These are phyloP conservation scores for Phycodurus eques DNA, from an alignment of 2,113 vertebrate genomes.

Conservation along the genomic window DNA sequence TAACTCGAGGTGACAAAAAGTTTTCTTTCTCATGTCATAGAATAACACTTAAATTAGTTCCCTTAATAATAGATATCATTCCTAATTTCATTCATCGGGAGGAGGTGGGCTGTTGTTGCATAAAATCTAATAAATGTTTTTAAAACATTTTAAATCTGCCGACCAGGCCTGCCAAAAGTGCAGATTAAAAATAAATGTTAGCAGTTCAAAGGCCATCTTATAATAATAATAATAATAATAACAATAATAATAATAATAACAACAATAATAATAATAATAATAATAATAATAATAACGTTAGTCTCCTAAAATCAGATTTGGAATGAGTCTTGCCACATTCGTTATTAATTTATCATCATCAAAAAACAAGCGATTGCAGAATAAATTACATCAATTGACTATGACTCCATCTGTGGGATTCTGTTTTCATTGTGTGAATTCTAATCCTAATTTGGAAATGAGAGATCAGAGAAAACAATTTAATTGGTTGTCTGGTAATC, in stretches of 20 bases:
- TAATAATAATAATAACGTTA: not conserved
- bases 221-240: no score
- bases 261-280: no score
- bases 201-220: not conserved
- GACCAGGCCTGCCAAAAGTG: not conserved
- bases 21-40: conserved; percentile 33
- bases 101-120: not conserved
- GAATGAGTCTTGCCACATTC: not conserved
- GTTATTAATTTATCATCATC: not conserved
- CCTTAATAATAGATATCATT: conserved; percentile 9
- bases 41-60: conserved; percentile 24
- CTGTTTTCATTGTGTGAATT: conserved; percentile 62
- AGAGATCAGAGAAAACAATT: conserved; percentile 69
- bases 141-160: not conserved
- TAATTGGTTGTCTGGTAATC: conserved; percentile 62
- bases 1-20: conserved; percentile 37
- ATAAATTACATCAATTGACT: conserved; percentile 56
- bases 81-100: not conserved
- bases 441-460: conserved; percentile 69
- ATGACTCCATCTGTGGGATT: conserved; percentile 48
- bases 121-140: no score
- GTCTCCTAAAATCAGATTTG: not conserved
- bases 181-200: not conserved
- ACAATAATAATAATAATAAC: not conserved
- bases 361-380: conserved; percentile 22